Conservation (phyloP, 2,888 invertebrate species). For the Lumbricus terrestris region DNA sequence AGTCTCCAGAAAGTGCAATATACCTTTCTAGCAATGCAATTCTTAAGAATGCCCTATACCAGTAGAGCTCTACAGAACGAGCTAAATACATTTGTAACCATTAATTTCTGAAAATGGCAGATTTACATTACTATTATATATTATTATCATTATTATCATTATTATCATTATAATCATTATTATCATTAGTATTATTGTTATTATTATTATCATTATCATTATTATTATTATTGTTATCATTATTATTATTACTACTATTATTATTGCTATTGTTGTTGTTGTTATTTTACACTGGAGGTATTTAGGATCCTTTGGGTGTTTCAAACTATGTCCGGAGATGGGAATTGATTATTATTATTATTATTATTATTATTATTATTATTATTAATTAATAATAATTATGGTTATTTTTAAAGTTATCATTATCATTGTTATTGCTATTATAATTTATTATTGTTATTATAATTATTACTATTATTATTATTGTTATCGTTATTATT, state of each 20-base stretch:
- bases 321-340: too few species aligned
- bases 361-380: too few species aligned
- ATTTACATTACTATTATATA: background rate
- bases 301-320: too few species aligned
- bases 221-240: background rate
- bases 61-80: background rate
- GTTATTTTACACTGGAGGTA: too few species aligned
- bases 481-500: background rate
- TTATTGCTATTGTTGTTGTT: too few species aligned
- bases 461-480: background rate
- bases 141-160: background rate
- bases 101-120: background rate
- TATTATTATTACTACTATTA: background rate
- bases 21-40: background rate
- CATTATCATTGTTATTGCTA: background rate
- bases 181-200: too few species aligned
- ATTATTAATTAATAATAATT: too few species aligned
- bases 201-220: background rate
- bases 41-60: background rate
- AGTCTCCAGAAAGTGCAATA: background rate
- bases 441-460: too few species aligned
- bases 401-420: too few species aligned
- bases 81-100: background rate
- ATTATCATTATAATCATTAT: too few species aligned
- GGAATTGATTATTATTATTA: too few species aligned